Evolutionary conservation across 2,113 vertebrate genomes (phyloP).

Genomic region (Oxyruncus cristatus): DNA sequence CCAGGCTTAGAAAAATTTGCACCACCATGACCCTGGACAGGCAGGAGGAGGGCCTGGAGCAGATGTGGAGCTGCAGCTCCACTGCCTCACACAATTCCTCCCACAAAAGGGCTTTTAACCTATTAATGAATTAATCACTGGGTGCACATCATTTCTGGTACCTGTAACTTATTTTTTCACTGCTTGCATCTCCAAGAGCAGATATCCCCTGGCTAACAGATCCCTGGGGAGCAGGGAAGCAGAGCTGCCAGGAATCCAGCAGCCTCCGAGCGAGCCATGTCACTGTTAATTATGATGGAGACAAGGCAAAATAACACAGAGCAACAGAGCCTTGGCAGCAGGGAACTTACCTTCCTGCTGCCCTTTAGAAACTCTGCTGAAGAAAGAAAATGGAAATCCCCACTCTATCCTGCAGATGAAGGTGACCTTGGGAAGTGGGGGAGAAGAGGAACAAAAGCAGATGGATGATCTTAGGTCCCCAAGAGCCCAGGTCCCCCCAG

Average conservation of each 20-base stretch:
- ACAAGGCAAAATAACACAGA: background rate
- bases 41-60: background rate
- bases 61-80: background rate
- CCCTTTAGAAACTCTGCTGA: background rate
- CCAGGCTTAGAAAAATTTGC: background rate
- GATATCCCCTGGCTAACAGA: background rate
- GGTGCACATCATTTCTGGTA: background rate
- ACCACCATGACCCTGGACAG: accelerated
- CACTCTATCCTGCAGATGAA: background rate
- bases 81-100: background rate
- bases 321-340: background rate
- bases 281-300: background rate
- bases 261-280: background rate
- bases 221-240: background rate
- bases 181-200: background rate
- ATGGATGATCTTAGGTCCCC: background rate
- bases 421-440: background rate
- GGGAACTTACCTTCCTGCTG: background rate
- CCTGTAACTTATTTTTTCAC: background rate
- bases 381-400: background rate
- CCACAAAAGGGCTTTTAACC: background rate
- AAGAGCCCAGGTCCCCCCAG: background rate
- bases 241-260: background rate
- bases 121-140: background rate
- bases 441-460: background rate